Conservation (phyloP, 1,140 invertebrate genomes). For the Trichonephila inaurata region DNA sequence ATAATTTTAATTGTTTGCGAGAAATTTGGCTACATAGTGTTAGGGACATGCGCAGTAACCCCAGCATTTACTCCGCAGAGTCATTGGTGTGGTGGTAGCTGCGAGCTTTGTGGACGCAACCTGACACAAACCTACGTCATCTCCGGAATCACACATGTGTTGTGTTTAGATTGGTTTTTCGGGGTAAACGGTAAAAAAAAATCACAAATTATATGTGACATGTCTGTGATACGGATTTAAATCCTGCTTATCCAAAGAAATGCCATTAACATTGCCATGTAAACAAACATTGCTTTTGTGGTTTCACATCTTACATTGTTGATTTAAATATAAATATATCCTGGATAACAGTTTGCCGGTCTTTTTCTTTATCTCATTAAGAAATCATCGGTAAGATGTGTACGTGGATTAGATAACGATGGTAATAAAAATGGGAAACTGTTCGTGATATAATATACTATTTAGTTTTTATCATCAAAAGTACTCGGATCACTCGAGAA, state of each 20-base stretch:
- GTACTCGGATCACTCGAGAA: not conserved
- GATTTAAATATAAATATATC: not conserved
- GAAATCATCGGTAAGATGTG: not conserved
- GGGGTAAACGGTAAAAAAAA: not conserved
- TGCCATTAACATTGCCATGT: not conserved
- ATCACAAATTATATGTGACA: not conserved
- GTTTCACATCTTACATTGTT: not conserved
- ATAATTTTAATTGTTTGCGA: too few species aligned
- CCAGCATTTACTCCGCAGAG: not conserved
- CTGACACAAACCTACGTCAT: not conserved
- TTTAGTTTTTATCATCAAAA: not conserved
- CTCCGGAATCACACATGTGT: not conserved
- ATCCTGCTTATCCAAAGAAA: not conserved
- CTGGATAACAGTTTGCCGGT: not conserved
- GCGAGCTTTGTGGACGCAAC: not conserved
- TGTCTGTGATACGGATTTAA: not conserved
- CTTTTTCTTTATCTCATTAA: not conserved
- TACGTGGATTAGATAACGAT: conserved; percentile 6
- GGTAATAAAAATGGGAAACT: not conserved
- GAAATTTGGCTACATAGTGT: too few species aligned
- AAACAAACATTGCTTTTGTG: not conserved
- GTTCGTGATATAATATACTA: not conserved
- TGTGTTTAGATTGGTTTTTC: conserved; percentile 13
- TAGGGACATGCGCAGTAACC: not conserved
- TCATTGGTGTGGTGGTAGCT: not conserved